phyloP scores from a whole-genome alignment of 2,797 vertebrate genomes.

The Eremophila alpestris region DNA sequence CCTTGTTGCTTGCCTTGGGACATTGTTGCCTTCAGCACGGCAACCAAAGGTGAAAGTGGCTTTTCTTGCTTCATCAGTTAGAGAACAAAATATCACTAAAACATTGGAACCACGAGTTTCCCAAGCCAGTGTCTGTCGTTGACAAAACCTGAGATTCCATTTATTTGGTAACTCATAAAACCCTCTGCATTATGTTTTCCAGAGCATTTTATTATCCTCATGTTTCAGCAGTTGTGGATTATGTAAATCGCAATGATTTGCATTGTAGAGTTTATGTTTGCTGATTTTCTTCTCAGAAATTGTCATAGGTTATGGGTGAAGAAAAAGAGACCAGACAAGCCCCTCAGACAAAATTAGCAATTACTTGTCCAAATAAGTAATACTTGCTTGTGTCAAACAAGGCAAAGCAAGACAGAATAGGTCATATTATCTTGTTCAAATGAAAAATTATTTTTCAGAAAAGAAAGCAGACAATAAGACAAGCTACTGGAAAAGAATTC shows the following conservation, averaged over 20 bases:
- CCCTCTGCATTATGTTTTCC: background rate
- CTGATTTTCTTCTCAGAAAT: background rate
- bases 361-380: background rate
- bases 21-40: background rate
- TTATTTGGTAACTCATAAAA: background rate
- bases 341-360: background rate
- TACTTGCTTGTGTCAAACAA: background rate
- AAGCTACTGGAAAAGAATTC: background rate
- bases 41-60: background rate
- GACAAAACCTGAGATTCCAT: background rate
- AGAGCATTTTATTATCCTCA: background rate
- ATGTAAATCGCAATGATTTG: background rate
- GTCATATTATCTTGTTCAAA: background rate
- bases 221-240: background rate
- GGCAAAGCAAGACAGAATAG: background rate
- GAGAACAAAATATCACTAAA: background rate
- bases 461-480: background rate
- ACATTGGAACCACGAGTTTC: rapidly evolving
- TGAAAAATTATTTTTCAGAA: background rate
- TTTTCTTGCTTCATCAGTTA: rapidly evolving
- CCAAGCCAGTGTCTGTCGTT: background rate
- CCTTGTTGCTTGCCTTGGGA: background rate
- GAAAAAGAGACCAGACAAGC: background rate
- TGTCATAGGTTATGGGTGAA: background rate
- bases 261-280: background rate